Base-by-base conservation (phyloP, 1,140 invertebrate genomes). In the Apis cerana region DNA sequence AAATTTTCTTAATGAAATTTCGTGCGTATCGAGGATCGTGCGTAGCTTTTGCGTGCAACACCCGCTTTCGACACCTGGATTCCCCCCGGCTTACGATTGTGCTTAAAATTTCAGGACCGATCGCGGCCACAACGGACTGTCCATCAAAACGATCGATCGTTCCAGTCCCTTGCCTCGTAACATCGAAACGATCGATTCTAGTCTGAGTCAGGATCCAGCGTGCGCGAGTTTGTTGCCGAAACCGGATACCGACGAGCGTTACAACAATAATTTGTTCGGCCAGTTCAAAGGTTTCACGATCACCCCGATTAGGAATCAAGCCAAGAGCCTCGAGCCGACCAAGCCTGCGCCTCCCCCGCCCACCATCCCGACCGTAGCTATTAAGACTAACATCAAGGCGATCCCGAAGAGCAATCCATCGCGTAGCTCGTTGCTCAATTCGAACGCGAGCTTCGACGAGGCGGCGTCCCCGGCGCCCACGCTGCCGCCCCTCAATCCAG, bases 201-300 rank as follows among this genome's bases (percentile, higher is more conserved):
- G 88, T 48, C 82, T 94, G 43, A 91, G 90, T 74, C 92, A 94
- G 69, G 93, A 94, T 85, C 93, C 93, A 52, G 93, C 93, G 2
- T 93, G 93, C 64, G 92, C 92, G 27, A 94, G 93, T 78, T 88
- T 95, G 11, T 90, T 95, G 89, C 89, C 96, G 93, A 93, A 95
- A 95, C 91, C 95, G 23, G 95, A 92, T 10, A 62, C 86, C 13
- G 93, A 94, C 61, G 92, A 94, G 71, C 90, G 92, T 62, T 94
- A 96, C 86, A 94, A 95, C 84, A 95, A 94, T 85, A 95, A 96
- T 80, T 95, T 98, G 88, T 97, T 97, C 89, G 97, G 97, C 0
- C 96, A 97, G 83, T 98, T 97, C 93, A 97, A 97, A 94, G 97
- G 97, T 1, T 98, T 97, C 91, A 96, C 96, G 3, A 95, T 97